A percentile compares a stretch with the other conserved stretches of the same genome.
Conservation (phyloP, 2,113 vertebrate genomes). For the Crotalus tigris region DNA sequence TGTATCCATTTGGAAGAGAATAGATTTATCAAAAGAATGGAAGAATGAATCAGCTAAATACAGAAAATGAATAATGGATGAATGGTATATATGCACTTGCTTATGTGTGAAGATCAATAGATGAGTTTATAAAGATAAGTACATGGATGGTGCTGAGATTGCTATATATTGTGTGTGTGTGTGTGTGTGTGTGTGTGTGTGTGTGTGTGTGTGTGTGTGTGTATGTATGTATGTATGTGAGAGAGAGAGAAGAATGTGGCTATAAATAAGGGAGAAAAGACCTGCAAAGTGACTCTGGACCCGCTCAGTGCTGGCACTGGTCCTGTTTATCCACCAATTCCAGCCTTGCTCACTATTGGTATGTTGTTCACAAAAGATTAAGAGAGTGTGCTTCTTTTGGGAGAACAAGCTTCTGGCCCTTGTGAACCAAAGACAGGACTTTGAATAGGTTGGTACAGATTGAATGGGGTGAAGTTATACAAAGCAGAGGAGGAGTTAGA, state of each 20-base stretch:
- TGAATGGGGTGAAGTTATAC: not conserved
- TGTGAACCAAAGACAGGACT: not conserved
- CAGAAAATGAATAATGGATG: too few relatives aligned
- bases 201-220: too few relatives aligned
- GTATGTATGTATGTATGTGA: not conserved
- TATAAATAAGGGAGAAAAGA: not conserved
- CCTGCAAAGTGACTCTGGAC: not conserved
- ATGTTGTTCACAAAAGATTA: not conserved
- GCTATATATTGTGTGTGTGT: too few relatives aligned
- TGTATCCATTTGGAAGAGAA: not conserved
- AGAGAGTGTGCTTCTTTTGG: not conserved
- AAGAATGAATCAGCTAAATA: not conserved
- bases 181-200: too few relatives aligned
- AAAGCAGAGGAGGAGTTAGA: not conserved
- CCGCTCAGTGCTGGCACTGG: not conserved
- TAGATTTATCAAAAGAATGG: not conserved
- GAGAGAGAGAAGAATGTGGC: not conserved
- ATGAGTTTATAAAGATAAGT: not conserved
- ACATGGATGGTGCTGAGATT: not conserved
- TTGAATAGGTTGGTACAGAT: not conserved
- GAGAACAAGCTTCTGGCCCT: not conserved
- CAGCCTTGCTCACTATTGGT: not conserved
- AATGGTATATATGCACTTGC: not conserved
- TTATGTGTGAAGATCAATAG: not conserved
- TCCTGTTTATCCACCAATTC: not conserved